These are phyloP conservation scores for Natator depressus DNA, from an alignment of 2,113 vertebrate species.

Conservation along the genomic window DNA sequence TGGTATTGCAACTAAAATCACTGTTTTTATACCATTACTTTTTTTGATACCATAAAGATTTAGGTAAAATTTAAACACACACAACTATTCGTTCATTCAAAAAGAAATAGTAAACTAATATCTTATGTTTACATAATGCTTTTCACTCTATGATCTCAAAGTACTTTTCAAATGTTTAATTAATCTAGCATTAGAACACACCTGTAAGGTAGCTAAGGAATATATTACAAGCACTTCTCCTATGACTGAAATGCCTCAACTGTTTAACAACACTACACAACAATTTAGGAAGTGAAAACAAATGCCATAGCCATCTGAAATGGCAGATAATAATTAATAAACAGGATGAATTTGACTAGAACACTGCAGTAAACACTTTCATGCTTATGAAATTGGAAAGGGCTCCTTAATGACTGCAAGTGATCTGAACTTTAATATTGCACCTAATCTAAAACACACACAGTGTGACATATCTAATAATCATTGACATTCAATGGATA, in stretches of 20 bases:
- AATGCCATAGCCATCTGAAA: not conserved
- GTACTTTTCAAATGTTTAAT: conserved; percentile 34
- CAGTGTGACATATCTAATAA: not conserved
- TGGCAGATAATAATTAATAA: not conserved
- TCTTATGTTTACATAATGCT: conserved; percentile 55
- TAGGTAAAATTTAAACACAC: conserved; percentile 26
- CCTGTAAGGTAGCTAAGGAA: conserved; percentile 53
- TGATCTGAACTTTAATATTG: accelerated
- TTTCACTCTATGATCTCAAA: conserved; percentile 37
- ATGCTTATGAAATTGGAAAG: not conserved
- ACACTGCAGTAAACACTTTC: not conserved
- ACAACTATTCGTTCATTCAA: conserved; percentile 7
- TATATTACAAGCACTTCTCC: not conserved
- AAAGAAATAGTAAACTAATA: conserved; percentile 42
- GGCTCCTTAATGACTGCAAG: not conserved
- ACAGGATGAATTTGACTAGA: not conserved
- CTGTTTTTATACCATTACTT: not conserved
- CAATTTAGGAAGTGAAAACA: conserved; percentile 44
- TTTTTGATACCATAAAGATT: conserved; percentile 31
- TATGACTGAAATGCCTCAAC: not conserved
- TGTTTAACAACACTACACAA: not conserved
- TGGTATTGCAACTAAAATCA: conserved; percentile 25
- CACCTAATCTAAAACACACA: accelerated
- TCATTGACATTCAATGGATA: accelerated
- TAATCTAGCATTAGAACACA: conserved; percentile 59